Percentiles rank a stretch among this genome's conserved stretches.
Evolutionary conservation across 2,113 vertebrate genomes (phyloP).

Genomic region (Crotalus viridis): DNA sequence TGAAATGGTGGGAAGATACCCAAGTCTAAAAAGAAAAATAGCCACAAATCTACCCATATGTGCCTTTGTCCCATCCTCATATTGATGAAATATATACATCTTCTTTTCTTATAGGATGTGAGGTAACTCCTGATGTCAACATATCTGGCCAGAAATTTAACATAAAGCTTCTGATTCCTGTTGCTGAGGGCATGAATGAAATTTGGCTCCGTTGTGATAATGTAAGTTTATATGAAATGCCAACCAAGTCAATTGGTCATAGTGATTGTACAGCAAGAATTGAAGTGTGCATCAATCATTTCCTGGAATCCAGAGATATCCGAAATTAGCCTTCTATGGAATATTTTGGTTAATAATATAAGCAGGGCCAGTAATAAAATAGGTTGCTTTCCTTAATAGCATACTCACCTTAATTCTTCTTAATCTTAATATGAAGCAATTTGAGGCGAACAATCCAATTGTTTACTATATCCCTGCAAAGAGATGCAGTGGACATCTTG

Average conservation of each 20-base stretch:
- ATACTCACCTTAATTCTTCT: neutral
- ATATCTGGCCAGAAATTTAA: conserved; percentile 99
- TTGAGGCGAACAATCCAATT: neutral
- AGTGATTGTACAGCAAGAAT: neutral
- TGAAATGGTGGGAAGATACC: neutral
- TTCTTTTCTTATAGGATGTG: conserved; percentile 80
- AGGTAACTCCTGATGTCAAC: conserved; percentile 98
- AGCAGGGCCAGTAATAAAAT: neutral
- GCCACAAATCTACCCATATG: neutral
- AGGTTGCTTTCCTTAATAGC: neutral
- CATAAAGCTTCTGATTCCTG: conserved; percentile 96
- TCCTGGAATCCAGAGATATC: neutral
- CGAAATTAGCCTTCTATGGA: too few relatives aligned
- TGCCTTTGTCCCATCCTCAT: neutral
- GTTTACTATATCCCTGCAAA: neutral
- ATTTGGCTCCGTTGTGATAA: conserved; percentile 98
- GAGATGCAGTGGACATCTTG: neutral
- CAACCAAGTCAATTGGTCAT: neutral
- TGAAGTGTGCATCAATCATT: neutral
- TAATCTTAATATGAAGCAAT: neutral
- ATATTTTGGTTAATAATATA: too few relatives aligned
- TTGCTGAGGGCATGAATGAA: conserved; percentile 98
- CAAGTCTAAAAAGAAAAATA: neutral
- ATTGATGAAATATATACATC: neutral
- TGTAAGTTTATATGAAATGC: conserved; percentile 68